Conservation (phyloP, 2,113 vertebrate species). For the Barbus barbus region DNA sequence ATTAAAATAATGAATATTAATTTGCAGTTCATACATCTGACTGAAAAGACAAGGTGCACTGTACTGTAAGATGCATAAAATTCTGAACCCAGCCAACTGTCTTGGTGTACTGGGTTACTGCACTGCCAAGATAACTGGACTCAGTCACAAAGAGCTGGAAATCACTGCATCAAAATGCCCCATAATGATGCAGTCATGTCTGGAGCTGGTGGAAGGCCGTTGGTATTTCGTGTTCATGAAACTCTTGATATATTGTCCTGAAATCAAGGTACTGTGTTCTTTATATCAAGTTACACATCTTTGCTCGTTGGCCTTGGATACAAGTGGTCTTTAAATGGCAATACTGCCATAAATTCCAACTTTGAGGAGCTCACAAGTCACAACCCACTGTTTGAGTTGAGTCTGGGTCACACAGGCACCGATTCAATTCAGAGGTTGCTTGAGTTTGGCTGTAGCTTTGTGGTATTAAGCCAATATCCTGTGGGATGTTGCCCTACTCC, state of each 20-base stretch:
- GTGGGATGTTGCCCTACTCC: not conserved
- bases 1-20: too few relatives aligned
- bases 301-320: constrained; percentile 10
- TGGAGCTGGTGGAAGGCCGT: not conserved
- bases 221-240: constrained; percentile 3
- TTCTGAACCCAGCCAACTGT: too few relatives aligned
- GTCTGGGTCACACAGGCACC: not conserved
- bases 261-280: not conserved
- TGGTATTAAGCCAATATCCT: not conserved
- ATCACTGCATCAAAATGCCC: not conserved
- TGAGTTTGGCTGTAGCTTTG: not conserved
- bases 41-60: too few relatives aligned
- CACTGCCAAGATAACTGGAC: too few relatives aligned
- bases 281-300: not conserved
- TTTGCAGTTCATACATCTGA: too few relatives aligned
- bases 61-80: too few relatives aligned
- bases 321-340: constrained; percentile 27
- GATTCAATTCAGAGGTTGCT: not conserved
- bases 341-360: constrained; percentile 9
- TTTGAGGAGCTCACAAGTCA: not conserved
- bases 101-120: too few relatives aligned
- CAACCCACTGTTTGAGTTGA: not conserved
- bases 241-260: constrained; percentile 3
- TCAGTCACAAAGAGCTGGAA: too few relatives aligned
- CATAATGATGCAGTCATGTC: too few relatives aligned